Evolutionary conservation across 1,140 invertebrate genomes (phyloP).

Genomic region (Drosophila malerkotliana): DNA sequence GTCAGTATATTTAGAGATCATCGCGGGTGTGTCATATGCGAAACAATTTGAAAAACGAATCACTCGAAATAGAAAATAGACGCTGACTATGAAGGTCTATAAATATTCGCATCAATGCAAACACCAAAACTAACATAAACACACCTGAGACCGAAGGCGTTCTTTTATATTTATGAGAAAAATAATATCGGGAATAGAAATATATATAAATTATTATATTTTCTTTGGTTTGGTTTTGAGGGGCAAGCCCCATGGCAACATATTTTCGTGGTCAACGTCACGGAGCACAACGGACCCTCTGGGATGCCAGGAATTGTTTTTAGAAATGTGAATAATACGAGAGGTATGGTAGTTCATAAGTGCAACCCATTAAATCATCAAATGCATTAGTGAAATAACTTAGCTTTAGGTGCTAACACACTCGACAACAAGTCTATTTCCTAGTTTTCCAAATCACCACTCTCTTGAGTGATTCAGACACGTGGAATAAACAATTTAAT

Average conservation of each 20-base stretch:
- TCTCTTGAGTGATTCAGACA: slow-evolving; percentile 29
- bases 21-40: slow-evolving; percentile 69
- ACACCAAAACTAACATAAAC: slow-evolving; percentile 47
- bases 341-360: slow-evolving; percentile 9
- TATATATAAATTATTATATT: slow-evolving; percentile 19
- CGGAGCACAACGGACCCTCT: slow-evolving; percentile 10
- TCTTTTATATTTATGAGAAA: slow-evolving; percentile 38
- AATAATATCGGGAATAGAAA: slow-evolving; percentile 19
- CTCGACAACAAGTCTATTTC: not conserved
- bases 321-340: slow-evolving; percentile 35
- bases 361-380: slow-evolving; percentile 27
- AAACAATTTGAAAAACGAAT: slow-evolving; percentile 74
- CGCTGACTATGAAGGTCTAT: slow-evolving; percentile 65
- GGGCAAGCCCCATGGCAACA: slow-evolving; percentile 34
- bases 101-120: slow-evolving; percentile 53
- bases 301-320: slow-evolving; percentile 35
- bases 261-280: slow-evolving; percentile 71
- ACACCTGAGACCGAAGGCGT: slow-evolving; percentile 60
- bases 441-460: not conserved
- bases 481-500: slow-evolving; percentile 40
- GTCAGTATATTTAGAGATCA: slow-evolving; percentile 62
- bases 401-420: slow-evolving; percentile 3
- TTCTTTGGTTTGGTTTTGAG: slow-evolving; percentile 6
- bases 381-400: slow-evolving; percentile 16
- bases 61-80: slow-evolving; percentile 73